Evolutionary conservation across 2,888 invertebrate genomes (phyloP).

Genomic region (Halocaridina rubra): DNA sequence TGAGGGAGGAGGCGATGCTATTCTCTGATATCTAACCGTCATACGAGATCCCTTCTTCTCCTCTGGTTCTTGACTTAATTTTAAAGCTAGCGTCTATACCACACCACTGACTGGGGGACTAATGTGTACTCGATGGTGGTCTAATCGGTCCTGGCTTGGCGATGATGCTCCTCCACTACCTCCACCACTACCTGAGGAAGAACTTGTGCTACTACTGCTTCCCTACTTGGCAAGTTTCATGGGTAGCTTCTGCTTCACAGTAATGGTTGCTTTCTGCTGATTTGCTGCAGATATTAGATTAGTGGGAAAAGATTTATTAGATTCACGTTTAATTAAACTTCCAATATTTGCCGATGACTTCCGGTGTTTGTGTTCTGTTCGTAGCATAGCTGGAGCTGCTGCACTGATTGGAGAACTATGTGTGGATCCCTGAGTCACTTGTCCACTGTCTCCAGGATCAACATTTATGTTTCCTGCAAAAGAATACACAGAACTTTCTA

Average conservation of each 20-base stretch:
- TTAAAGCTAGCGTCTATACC: conserved; percentile 75
- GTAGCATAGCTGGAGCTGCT: conserved; percentile 57
- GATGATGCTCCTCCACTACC: conserved; percentile 54
- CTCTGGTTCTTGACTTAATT: conserved; percentile 71
- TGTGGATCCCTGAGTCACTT: conserved; percentile 63
- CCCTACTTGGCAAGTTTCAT: conserved; percentile 80
- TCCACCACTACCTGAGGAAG: conserved; percentile 39
- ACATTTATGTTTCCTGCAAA: conserved; percentile 14
- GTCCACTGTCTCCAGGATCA: conserved; percentile 60
- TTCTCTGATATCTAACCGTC: conserved; percentile 49
- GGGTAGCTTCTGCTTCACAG: conserved; percentile 89
- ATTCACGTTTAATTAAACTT: conserved; percentile 58
- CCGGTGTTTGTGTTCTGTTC: conserved; percentile 53
- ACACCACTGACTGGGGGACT: conserved; percentile 64
- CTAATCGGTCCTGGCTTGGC: conserved; percentile 65
- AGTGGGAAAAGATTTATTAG: conserved; percentile 73
- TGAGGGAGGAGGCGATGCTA: conserved; percentile 57
- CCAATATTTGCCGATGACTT: conserved; percentile 48
- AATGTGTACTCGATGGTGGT: conserved; percentile 62
- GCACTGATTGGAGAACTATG: conserved; percentile 56
- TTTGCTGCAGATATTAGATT: conserved; percentile 83
- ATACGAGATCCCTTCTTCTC: conserved; percentile 67
- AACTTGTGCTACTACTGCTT: conserved; percentile 39
- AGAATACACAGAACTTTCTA: too few species aligned
- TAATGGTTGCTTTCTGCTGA: conserved; percentile 77